A percentile compares a stretch with the other conserved stretches of the same genome.
phyloP scores from a whole-genome alignment of 2,113 vertebrate species.

The Oryzias curvinotus region DNA sequence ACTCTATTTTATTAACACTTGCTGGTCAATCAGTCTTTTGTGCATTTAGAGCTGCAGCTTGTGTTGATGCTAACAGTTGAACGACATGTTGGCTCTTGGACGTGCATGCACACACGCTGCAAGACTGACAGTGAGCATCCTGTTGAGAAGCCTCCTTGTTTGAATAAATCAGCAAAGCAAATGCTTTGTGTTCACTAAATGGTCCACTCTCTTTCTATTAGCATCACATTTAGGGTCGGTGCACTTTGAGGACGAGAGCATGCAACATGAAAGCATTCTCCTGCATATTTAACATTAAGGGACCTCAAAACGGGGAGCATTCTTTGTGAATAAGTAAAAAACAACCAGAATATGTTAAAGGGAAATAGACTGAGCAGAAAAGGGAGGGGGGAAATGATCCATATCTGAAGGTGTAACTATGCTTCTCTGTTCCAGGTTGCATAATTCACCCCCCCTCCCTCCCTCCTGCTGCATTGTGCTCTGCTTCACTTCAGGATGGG shows the following conservation, averaged over 20 bases:
- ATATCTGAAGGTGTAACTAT: slow-evolving; percentile 61
- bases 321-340: slow-evolving; percentile 65
- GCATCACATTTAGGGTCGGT: slow-evolving; percentile 49
- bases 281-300: slow-evolving; percentile 73
- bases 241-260: slow-evolving; percentile 43
- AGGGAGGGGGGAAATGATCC: slow-evolving; percentile 34
- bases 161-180: slow-evolving; percentile 65
- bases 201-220: slow-evolving; percentile 60
- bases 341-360: slow-evolving; percentile 14
- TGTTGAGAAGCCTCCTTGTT: slow-evolving; percentile 34
- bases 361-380: not conserved
- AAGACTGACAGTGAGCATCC: slow-evolving; percentile 12
- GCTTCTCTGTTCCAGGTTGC: slow-evolving; percentile 58
- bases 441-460: slow-evolving; percentile 54
- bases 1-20: too few relatives aligned
- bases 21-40: too few relatives aligned
- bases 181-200: slow-evolving; percentile 70
- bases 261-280: slow-evolving; percentile 45
- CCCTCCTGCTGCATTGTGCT: slow-evolving; percentile 39
- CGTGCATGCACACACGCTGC: not conserved
- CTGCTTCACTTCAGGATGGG: slow-evolving; percentile 38
- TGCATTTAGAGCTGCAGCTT: not conserved
- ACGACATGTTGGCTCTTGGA: slow-evolving; percentile 1
- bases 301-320: slow-evolving; percentile 21
- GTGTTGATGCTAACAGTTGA: not conserved